Percentiles rank a stretch among this genome's conserved stretches.
Conservation (phyloP, 2,113 vertebrate genomes). For the Cottus gobio region DNA sequence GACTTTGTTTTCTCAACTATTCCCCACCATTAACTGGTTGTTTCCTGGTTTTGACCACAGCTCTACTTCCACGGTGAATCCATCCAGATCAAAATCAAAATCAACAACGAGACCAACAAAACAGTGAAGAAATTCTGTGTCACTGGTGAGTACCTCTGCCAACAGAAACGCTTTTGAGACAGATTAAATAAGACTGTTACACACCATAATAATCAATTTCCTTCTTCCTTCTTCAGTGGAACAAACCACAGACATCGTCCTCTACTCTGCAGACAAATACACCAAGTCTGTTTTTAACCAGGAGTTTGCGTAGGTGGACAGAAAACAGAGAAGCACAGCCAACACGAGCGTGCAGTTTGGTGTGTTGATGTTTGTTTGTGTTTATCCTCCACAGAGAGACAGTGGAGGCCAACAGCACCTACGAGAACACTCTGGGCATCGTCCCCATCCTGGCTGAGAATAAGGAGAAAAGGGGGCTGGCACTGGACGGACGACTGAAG, state of each 20-base stretch:
- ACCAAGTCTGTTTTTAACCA: constrained; percentile 84
- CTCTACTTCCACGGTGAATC: constrained; percentile 89
- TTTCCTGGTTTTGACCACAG: constrained; percentile 72
- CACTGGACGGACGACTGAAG: constrained; percentile 92
- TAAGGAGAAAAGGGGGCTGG: constrained; percentile 88
- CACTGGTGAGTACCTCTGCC: constrained; percentile 76
- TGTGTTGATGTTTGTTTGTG: neutral
- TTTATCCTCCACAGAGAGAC: constrained; percentile 83
- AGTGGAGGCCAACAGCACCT: constrained; percentile 83
- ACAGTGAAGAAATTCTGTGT: constrained; percentile 92
- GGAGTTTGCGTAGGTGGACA: constrained; percentile 87
- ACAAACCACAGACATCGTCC: constrained; percentile 91
- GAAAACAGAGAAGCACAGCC: neutral
- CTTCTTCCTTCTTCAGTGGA: constrained; percentile 83
- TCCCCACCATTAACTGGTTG: neutral
- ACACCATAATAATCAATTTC: neutral
- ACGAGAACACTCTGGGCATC: constrained; percentile 83
- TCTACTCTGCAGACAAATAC: constrained; percentile 95
- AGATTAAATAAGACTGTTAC: neutral
- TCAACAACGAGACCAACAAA: constrained; percentile 92
- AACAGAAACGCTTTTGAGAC: neutral
- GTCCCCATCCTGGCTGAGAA: constrained; percentile 83
- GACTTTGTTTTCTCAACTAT: neutral
- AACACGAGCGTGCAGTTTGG: neutral
- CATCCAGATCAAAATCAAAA: constrained; percentile 86